Percentiles rank a stretch among this genome's conserved stretches.
Evolutionary conservation across 2,113 vertebrate species (phyloP).

Genomic region (Heterotilapia buettikoferi): DNA sequence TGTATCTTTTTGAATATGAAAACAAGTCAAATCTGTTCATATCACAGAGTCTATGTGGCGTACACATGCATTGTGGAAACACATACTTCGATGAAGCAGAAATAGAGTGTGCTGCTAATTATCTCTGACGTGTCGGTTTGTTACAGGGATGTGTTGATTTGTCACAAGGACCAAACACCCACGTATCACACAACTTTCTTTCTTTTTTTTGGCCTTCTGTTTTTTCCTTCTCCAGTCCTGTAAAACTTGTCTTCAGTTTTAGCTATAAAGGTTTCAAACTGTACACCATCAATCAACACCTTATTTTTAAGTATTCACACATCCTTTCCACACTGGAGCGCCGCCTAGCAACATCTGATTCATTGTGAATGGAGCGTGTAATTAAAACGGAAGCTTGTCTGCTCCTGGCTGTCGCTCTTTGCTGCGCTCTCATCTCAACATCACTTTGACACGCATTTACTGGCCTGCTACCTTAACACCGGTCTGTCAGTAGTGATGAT

Average conservation of each 20-base stretch:
- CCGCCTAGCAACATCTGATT: not conserved
- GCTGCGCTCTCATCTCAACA: not conserved
- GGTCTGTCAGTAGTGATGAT: not conserved
- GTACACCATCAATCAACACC: not conserved
- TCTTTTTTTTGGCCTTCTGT: not conserved
- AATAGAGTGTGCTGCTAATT: not conserved
- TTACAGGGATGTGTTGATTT: not conserved
- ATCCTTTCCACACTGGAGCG: not conserved
- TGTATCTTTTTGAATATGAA: not conserved
- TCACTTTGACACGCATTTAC: not conserved
- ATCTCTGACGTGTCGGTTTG: not conserved
- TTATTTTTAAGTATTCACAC: not conserved
- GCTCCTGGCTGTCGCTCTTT: constrained; percentile 10
- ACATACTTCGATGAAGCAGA: not conserved
- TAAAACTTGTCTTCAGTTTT: not conserved
- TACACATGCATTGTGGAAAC: not conserved
- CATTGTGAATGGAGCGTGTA: constrained; percentile 20
- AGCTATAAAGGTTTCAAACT: not conserved
- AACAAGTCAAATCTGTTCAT: not conserved
- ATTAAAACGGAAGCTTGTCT: constrained; percentile 37
- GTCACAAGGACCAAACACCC: not conserved
- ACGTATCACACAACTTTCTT: not conserved
- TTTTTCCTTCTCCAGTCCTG: not conserved
- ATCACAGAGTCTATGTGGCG: not conserved
- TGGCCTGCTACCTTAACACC: not conserved